Evolutionary conservation across 37 sponge, comb jelly and placozoan species (phyloP), one percentile per base, ranked within the genome.

Genomic region (Cliona cf. orientalis): DNA sequence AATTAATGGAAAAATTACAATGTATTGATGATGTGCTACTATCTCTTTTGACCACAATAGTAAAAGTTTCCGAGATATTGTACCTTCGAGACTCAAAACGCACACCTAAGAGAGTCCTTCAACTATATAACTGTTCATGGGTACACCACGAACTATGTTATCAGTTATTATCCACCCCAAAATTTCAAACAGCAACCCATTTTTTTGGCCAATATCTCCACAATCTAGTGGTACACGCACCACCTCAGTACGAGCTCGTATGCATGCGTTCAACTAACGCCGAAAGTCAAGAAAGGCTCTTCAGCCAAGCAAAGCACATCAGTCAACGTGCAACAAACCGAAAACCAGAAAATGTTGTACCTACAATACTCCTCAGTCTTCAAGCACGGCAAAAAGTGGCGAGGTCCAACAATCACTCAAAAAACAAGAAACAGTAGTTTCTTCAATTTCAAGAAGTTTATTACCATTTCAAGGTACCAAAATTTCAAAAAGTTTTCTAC

Each of bases 81-180:
- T 81, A 81, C 58, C n/a, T 25, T 12, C 31, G 36, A 40, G 81
- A 81, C 40, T 17, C 34, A n/a, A 32, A 71, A 44, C 71, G 81
- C 35, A 58, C 41, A 42, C 71, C 81, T 37, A 73, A 46, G 19
- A 37, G 42, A 39, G 23, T 81, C 23, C 71, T 81, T 40, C 39
- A 37, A 25, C 71, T 79, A 25, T 79, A 79, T 45, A 79, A 79
- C 55, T 49, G 33, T 38, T 46, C 80, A 31, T 79, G 80, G 81
- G 53, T 42, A 43, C 81, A 81, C 37, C 71, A 81, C 38, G 71
- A 70, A 60, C 42, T 70, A 37, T 69, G 72, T 32, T 38, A 58
- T 5, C 41, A 69, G 43, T 45, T 81, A 31, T 33, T 81, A 44
- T 42, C 59, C 19, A 43, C 46, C 0, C 69, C 80, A 5, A 35